Base-by-base conservation (phyloP, 2,888 invertebrate genomes). In the Tiliacea citrago region DNA sequence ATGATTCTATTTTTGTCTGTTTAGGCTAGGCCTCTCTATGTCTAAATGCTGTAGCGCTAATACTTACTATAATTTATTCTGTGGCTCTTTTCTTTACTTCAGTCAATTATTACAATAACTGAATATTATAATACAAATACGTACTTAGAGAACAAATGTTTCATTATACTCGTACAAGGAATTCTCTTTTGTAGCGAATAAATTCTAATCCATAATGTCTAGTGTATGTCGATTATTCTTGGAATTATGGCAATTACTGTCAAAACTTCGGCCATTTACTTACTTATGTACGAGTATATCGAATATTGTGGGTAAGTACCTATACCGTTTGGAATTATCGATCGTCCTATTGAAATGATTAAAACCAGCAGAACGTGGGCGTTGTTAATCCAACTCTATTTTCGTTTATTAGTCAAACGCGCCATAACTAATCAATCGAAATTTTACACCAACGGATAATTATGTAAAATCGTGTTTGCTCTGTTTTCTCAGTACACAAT, bases 241-340 rank as follows among this genome's bases (percentile, higher is more conserved):
- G 75, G 79, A 90, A 88, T 87, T 88, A 89, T 82, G 78, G 90
- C 90, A 90, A 91, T 93, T 90, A 91, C 88, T 88, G 90, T 90
- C 90, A 88, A 82, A 92, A 91, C 91, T 93, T 91, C 81, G 77
- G 72, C 87, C 86, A 90, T 92, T 92, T 88, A 86, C 85, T 86
- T 83, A 85, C 83, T 84, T 88, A 89, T 62, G 61, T 65, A n/a
- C n/a, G n/a, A n/a, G n/a, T n/a, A 84, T 77, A 84, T 88, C 85
- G 82, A 90, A 90, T 89, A 88, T 85, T 85, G 87, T 88, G 88
- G 35, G 66, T 51, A 29, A 6, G 18, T 53, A 51, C 39, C 13
- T 77, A 51, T 88, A 89, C 86, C 86, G 86, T 86, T 86, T 82
- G 81, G 86, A 89, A 86, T 88, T 89, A 90, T 88, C 86, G 85